Evolutionary conservation across 1,140 invertebrate species (phyloP).

Genomic region (Eubasilissa regina): DNA sequence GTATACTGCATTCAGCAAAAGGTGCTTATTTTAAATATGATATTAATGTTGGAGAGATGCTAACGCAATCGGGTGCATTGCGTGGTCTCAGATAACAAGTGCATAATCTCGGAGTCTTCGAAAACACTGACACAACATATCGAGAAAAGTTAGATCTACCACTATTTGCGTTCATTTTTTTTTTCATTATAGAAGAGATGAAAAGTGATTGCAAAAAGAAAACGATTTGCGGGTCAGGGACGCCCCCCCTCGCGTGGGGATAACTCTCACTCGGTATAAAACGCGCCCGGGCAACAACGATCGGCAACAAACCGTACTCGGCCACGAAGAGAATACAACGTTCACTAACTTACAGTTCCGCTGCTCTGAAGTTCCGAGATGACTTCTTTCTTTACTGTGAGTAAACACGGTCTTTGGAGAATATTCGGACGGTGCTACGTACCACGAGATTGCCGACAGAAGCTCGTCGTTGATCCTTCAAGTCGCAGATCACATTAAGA

Average conservation of each 20-base stretch:
- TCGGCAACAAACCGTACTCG: slow-evolving; percentile 28
- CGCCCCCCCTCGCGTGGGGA: slow-evolving; percentile 21
- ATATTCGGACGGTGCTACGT: no score
- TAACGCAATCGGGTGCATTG: not conserved
- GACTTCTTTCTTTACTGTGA: slow-evolving; percentile 38
- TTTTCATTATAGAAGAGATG: slow-evolving; percentile 40
- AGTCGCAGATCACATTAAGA: no score
- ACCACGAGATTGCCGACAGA: no score
- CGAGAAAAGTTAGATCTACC: slow-evolving; percentile 37
- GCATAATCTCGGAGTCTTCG: not conserved
- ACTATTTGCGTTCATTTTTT: slow-evolving; percentile 44
- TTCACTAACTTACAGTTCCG: not conserved
- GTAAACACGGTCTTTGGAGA: not conserved
- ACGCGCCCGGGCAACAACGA: slow-evolving; percentile 3
- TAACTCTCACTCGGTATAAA: slow-evolving; percentile 43
- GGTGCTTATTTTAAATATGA: no score
- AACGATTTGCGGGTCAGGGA: slow-evolving; percentile 47
- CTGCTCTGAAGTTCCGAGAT: slow-evolving; percentile 22
- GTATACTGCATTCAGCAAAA: no score
- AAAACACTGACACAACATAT: slow-evolving; percentile 6
- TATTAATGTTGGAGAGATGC: not conserved
- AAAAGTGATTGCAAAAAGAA: slow-evolving; percentile 53
- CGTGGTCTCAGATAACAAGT: not conserved
- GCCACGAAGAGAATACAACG: slow-evolving; percentile 14
- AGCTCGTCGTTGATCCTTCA: no score